These are phyloP conservation scores for Artemisiospiza belli DNA, from an alignment of 2,113 vertebrate genomes.

Conservation along the genomic window DNA sequence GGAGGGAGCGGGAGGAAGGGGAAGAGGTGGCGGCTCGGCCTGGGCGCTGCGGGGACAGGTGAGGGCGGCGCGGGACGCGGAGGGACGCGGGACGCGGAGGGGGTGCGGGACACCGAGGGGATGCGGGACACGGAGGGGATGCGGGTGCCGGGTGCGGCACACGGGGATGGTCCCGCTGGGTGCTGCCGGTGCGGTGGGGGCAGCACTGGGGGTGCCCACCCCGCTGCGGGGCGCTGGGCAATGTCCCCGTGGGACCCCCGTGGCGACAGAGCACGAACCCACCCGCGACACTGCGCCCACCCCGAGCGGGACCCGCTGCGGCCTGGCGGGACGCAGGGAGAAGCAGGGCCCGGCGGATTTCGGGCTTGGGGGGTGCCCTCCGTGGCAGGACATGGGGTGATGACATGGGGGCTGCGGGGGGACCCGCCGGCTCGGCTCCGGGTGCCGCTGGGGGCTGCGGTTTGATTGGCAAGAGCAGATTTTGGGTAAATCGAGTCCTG, in stretches of 20 bases:
- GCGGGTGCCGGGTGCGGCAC: not conserved
- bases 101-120: not conserved
- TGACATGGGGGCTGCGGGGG: not conserved
- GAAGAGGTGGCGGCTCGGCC: not conserved
- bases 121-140: not conserved
- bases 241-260: not conserved
- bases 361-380: not conserved
- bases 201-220: not conserved
- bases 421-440: not conserved
- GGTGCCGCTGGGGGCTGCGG: not conserved
- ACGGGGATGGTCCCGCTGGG: not conserved
- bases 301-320: not conserved
- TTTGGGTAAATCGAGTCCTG: not conserved
- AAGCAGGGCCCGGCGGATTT: not conserved
- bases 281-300: not conserved
- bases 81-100: too few relatives aligned
- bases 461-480: conserved; percentile 35
- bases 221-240: not conserved
- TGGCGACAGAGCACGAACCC: not conserved
- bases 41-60: not conserved
- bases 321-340: not conserved
- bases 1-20: not conserved
- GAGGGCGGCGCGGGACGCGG: not conserved
- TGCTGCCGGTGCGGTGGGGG: not conserved
- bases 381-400: not conserved